Percentiles rank a stretch among this genome's conserved stretches.
Conservation (phyloP, 2,888 invertebrate species). For the Diploptera punctata region DNA sequence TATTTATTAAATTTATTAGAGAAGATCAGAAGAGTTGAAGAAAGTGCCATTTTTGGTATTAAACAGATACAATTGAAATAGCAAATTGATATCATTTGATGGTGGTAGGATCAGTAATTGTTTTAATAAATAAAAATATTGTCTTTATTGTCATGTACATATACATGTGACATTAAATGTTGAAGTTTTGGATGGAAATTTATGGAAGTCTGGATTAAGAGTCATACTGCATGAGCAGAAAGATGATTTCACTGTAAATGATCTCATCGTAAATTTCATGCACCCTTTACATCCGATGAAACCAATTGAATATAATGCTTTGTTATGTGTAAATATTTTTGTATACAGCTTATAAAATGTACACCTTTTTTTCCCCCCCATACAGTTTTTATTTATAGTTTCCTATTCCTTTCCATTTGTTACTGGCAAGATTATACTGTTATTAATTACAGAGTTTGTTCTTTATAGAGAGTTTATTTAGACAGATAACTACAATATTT, state of each 20-base stretch:
- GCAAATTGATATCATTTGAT: no score
- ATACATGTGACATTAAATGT: no score
- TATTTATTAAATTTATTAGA: no score
- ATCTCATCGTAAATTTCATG: not conserved
- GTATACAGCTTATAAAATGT: not conserved
- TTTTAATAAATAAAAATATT: no score
- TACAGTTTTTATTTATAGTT: not conserved
- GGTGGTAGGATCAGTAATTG: no score
- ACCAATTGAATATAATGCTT: constrained; percentile 7
- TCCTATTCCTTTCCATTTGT: not conserved
- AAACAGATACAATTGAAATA: no score
- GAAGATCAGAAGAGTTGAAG: no score
- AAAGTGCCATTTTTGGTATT: no score
- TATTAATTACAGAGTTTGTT: not conserved
- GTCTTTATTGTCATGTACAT: no score
- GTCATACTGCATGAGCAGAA: not conserved
- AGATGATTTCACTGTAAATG: not conserved
- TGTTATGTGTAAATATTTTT: constrained; percentile 19
- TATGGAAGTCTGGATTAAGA: no score
- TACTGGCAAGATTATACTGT: constrained; percentile 10
- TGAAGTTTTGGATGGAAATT: no score
- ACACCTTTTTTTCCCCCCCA: constrained; percentile 4
- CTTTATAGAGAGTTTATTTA: not conserved
- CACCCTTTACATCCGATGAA: constrained; percentile 11
- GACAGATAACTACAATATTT: no score